Percentiles rank a stretch among this genome's conserved stretches.
Conservation (phyloP, 2,888 invertebrate genomes). For the Oxytorus armatus region DNA sequence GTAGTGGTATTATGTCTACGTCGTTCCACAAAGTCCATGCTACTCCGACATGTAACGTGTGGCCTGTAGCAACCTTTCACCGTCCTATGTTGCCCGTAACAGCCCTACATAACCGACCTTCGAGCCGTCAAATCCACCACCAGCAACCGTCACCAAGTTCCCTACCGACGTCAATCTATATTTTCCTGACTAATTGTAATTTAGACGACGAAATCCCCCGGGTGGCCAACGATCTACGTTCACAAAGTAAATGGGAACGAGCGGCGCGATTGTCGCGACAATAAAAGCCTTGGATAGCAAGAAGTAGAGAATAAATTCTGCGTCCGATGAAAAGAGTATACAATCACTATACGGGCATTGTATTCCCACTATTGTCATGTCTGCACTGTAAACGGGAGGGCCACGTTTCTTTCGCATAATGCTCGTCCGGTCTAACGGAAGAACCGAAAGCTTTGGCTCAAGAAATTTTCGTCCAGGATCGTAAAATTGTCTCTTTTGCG, state of each 20-base stretch:
- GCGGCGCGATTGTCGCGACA: background rate
- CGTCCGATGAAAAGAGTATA: background rate
- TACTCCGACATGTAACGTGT: conserved; percentile 38
- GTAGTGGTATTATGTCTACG: conserved; percentile 29
- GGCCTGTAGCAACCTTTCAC: conserved; percentile 37
- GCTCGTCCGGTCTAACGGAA: background rate
- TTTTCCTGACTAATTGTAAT: conserved; percentile 74
- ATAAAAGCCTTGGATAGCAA: background rate
- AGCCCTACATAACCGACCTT: conserved; percentile 24
- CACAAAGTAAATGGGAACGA: background rate
- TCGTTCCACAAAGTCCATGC: conserved; percentile 39
- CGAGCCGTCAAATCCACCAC: conserved; percentile 42
- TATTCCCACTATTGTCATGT: background rate
- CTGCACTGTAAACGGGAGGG: background rate
- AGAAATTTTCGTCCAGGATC: conserved; percentile 24
- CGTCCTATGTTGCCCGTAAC: conserved; percentile 16
- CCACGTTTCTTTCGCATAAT: background rate
- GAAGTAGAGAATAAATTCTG: background rate
- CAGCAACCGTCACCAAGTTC: conserved; percentile 57
- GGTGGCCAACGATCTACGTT: conserved; percentile 33
- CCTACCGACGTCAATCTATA: conserved; percentile 71
- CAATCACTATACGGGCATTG: background rate
- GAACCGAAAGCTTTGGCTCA: conserved; percentile 18
- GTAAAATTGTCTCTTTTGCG: conserved; percentile 3
- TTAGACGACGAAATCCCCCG: conserved; percentile 74